A percentile compares a stretch with the other conserved stretches of the same genome.
Conservation (phyloP, 2,797 vertebrate species). For the Argentina silus region DNA sequence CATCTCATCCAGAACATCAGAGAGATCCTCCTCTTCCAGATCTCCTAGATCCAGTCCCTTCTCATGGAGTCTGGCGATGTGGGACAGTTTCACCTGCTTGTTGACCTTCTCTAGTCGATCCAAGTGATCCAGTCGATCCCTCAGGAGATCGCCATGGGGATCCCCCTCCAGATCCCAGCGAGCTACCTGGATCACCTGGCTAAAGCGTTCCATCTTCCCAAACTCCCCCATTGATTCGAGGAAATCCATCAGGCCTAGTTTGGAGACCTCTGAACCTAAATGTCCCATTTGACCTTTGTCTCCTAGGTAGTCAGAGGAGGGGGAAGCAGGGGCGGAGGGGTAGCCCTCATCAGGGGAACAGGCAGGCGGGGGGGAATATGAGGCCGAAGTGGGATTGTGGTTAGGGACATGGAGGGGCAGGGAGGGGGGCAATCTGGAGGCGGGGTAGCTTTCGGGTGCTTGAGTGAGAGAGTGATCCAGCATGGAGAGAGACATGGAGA, state of each 20-base stretch:
- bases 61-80: slow-evolving; percentile 76
- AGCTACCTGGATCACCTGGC: slow-evolving; percentile 79
- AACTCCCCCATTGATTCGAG: slow-evolving; percentile 81
- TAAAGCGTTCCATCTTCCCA: slow-evolving; percentile 82
- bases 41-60: slow-evolving; percentile 75
- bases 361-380: slow-evolving; percentile 49
- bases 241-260: slow-evolving; percentile 78
- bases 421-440: slow-evolving; percentile 59
- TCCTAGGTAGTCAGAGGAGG: slow-evolving; percentile 75
- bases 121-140: slow-evolving; percentile 79
- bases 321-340: slow-evolving; percentile 77
- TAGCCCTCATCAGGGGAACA: slow-evolving; percentile 84
- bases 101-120: slow-evolving; percentile 81
- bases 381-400: slow-evolving; percentile 47
- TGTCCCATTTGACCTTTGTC: slow-evolving; percentile 58
- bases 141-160: slow-evolving; percentile 75
- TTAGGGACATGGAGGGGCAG: slow-evolving; percentile 52
- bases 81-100: slow-evolving; percentile 75
- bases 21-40: slow-evolving; percentile 76
- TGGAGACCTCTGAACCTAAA: slow-evolving; percentile 64
- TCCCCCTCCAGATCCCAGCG: slow-evolving; percentile 79
- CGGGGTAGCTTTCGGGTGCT: slow-evolving; percentile 57
- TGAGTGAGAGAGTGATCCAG: slow-evolving; percentile 49
- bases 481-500: slow-evolving; percentile 63
- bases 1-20: slow-evolving; percentile 77